These are phyloP conservation scores for Sylvilagus bachmani DNA, from an alignment of 2,113 vertebrate genomes.

Conservation along the genomic window DNA sequence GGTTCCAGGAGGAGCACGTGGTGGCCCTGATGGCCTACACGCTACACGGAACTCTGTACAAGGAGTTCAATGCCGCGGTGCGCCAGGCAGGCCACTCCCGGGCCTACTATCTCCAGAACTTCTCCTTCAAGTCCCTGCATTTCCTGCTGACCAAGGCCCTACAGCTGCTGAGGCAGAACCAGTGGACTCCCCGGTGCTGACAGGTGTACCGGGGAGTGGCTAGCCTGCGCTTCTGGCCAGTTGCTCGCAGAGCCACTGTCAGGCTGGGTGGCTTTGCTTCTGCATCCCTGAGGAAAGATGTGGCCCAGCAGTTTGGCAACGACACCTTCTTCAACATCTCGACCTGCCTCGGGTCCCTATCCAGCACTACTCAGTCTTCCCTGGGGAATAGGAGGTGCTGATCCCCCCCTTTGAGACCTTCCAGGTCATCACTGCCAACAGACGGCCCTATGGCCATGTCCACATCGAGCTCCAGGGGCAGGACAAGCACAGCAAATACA, in stretches of 20 bases:
- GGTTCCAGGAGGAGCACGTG: slow-evolving; percentile 77
- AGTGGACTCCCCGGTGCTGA: slow-evolving; percentile 23
- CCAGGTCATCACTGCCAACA: slow-evolving; percentile 45
- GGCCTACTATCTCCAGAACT: slow-evolving; percentile 2
- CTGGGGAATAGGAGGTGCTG: slow-evolving; percentile 83
- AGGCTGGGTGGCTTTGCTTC: slow-evolving; percentile 84
- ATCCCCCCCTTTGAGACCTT: slow-evolving; percentile 84
- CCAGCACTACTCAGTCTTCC: slow-evolving; percentile 78
- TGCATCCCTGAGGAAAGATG: background rate
- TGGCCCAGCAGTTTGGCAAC: slow-evolving; percentile 68
- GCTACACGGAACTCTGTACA: slow-evolving; percentile 81
- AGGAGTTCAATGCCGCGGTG: slow-evolving; percentile 79
- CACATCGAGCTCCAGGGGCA: slow-evolving; percentile 73
- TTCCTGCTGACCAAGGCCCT: slow-evolving; percentile 85
- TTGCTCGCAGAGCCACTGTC: background rate
- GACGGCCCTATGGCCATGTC: too few relatives aligned
- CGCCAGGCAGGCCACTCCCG: slow-evolving; percentile 65
- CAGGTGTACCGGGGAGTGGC: slow-evolving; percentile 76
- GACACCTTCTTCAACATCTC: slow-evolving; percentile 85
- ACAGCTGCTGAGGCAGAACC: slow-evolving; percentile 41
- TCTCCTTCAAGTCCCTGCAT: slow-evolving; percentile 85
- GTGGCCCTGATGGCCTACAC: slow-evolving; percentile 86
- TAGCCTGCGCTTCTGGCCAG: slow-evolving; percentile 64
- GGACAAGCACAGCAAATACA: slow-evolving; percentile 75
- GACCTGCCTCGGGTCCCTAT: slow-evolving; percentile 75